Evolutionary conservation across 2,113 vertebrate genomes (phyloP).

Genomic region (Calidris pygmaea): DNA sequence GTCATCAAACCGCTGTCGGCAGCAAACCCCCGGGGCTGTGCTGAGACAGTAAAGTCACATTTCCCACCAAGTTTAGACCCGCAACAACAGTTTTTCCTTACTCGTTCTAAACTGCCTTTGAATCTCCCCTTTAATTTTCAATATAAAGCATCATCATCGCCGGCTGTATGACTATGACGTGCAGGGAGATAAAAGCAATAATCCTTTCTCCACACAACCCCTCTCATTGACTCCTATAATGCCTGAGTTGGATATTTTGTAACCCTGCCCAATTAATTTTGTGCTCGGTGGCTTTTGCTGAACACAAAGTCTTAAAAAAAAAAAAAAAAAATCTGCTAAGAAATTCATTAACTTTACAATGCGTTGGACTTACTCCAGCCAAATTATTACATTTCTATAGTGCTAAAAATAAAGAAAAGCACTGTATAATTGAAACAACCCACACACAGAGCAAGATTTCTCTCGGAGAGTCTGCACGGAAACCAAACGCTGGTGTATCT

Average conservation of each 20-base stretch:
- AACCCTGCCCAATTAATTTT: slow-evolving; percentile 40
- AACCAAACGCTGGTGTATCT: neutral
- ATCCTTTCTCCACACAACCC: neutral
- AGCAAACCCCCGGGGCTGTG: neutral
- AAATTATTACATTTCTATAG: neutral
- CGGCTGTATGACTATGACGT: neutral
- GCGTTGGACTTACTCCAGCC: slow-evolving; percentile 6
- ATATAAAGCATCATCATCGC: neutral
- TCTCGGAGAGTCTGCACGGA: neutral
- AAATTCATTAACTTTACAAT: slow-evolving; percentile 50
- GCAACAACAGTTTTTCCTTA: neutral
- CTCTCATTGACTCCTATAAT: neutral
- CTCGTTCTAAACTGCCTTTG: neutral
- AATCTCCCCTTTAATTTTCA: neutral
- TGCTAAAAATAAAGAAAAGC: neutral
- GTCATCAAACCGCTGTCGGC: rapidly evolving
- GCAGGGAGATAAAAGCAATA: neutral
- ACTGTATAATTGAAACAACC: neutral
- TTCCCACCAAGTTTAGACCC: neutral
- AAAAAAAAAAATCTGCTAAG: neutral
- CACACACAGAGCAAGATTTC: neutral
- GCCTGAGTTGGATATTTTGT: neutral
- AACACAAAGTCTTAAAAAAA: neutral
- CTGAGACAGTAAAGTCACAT: rapidly evolving
- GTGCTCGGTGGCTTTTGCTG: neutral